A percentile compares a stretch with the other conserved stretches of the same genome.
These are phyloP conservation scores for Melieria crassipennis DNA, from an alignment of 2,888 invertebrate species.

Conservation along the genomic window DNA sequence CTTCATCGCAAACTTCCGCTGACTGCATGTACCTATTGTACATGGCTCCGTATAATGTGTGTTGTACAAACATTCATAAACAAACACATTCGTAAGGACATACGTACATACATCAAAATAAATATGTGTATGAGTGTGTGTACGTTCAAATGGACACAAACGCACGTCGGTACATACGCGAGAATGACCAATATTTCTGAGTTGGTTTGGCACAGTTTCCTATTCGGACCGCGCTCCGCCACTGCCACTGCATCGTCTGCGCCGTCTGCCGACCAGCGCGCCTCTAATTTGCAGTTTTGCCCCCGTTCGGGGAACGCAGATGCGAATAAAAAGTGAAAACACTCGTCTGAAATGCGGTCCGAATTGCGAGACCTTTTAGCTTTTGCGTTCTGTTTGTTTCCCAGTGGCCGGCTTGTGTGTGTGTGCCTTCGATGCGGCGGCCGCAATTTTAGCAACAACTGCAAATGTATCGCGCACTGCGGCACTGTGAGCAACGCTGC, in stretches of 20 bases:
- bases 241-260: background rate
- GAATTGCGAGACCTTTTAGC: background rate
- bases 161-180: background rate
- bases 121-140: background rate
- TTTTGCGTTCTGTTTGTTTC: background rate
- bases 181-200: constrained; percentile 10
- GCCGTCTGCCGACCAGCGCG: background rate
- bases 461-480: background rate
- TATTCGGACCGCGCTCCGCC: background rate
- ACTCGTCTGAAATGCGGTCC: background rate
- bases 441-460: background rate
- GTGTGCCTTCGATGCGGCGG: background rate
- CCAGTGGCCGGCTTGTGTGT: background rate
- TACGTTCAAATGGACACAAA: background rate
- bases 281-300: background rate
- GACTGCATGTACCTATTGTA: too few relatives aligned
- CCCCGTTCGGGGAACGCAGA: background rate
- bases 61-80: background rate
- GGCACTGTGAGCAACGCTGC: background rate
- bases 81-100: background rate
- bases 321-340: constrained; percentile 9
- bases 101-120: background rate
- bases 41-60: too few relatives aligned
- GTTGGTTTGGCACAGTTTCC: constrained; percentile 14
- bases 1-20: too few relatives aligned